These are phyloP conservation scores for Xestoiulus laeticollis DNA, from an alignment of 2,888 invertebrate species.

Conservation along the genomic window DNA sequence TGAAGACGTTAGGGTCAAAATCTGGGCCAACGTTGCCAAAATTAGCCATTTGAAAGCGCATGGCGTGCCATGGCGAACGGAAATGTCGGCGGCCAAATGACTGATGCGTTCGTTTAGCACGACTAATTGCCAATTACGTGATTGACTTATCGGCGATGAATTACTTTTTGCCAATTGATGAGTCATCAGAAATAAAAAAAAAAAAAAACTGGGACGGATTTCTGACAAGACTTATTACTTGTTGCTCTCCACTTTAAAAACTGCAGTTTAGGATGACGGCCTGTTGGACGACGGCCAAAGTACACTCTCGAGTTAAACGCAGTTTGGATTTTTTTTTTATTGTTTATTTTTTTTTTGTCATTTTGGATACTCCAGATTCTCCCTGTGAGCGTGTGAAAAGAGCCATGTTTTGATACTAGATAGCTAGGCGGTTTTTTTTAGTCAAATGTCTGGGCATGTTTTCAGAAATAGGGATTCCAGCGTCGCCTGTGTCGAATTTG, in stretches of 20 bases:
- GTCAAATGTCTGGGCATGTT: background rate
- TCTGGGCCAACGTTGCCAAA: conserved; percentile 8
- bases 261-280: background rate
- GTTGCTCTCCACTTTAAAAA: conserved; percentile 30
- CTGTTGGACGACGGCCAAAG: background rate
- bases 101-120: conserved; percentile 20
- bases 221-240: conserved; percentile 12
- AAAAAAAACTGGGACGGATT: background rate
- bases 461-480: background rate
- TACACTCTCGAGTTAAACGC: background rate
- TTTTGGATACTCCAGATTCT: conserved; percentile 16
- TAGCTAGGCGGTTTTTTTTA: background rate
- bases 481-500: background rate
- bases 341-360: background rate
- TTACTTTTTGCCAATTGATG: conserved; percentile 43
- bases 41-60: background rate
- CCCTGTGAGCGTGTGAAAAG: background rate
- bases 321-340: background rate
- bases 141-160: conserved; percentile 46
- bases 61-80: conserved; percentile 1
- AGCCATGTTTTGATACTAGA: background rate
- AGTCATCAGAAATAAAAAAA: background rate
- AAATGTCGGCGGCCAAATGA: conserved; percentile 11
- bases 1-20: background rate
- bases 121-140: conserved; percentile 48